These are phyloP conservation scores for Melieria crassipennis DNA, from an alignment of 2,888 invertebrate genomes.

Conservation along the genomic window DNA sequence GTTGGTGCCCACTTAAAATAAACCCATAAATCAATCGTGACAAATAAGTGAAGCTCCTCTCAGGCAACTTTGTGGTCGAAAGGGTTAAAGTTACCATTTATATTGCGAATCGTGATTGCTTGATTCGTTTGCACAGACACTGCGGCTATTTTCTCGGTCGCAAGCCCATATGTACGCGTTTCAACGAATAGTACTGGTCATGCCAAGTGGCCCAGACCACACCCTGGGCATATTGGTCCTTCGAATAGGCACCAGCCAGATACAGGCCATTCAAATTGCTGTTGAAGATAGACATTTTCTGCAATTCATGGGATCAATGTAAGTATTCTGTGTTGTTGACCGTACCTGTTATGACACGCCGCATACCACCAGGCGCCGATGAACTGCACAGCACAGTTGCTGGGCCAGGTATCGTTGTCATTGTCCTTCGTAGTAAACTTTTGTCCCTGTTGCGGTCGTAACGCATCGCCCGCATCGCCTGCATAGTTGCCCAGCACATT, in stretches of 20 bases:
- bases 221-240: conserved; percentile 35
- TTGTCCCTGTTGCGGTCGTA: conserved; percentile 74
- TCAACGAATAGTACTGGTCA: conserved; percentile 42
- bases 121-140: no score
- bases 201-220: conserved; percentile 41
- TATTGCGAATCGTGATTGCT: no score
- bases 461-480: conserved; percentile 75
- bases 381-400: conserved; percentile 73
- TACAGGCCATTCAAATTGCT: conserved; percentile 45
- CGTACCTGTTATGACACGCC: conserved; percentile 73
- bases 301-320: neutral
- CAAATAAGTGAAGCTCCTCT: no score
- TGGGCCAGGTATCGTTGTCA: conserved; percentile 76
- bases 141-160: conserved; percentile 18
- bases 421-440: conserved; percentile 74
- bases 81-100: no score
- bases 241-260: conserved; percentile 31
- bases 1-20: no score
- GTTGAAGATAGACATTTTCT: neutral
- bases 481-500: conserved; percentile 72
- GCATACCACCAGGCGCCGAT: conserved; percentile 81
- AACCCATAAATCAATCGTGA: no score
- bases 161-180: conserved; percentile 41
- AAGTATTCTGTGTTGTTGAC: neutral
- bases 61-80: no score